phyloP scores from a whole-genome alignment of 2,113 vertebrate genomes.

The Microcebus ravelobensis region DNA sequence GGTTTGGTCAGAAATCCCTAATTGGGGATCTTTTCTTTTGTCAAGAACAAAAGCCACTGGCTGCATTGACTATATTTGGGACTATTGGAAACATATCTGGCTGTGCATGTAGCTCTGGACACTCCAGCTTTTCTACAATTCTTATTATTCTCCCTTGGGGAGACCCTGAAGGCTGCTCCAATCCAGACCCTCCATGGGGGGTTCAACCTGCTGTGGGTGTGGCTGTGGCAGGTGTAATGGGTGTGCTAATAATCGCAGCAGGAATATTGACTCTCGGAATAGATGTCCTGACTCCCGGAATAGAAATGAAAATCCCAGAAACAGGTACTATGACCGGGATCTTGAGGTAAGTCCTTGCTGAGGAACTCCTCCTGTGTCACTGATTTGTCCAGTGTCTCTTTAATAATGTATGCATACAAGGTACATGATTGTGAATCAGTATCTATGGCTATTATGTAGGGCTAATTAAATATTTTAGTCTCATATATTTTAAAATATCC shows the following conservation, averaged over 20 bases:
- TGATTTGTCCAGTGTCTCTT: not conserved
- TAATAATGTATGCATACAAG: not conserved
- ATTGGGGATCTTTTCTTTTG: not conserved
- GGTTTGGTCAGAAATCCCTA: not conserved
- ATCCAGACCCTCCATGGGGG: constrained; percentile 49
- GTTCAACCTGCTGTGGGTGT: constrained; percentile 72
- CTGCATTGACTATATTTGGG: not conserved
- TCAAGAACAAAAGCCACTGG: not conserved
- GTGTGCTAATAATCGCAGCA: constrained; percentile 57
- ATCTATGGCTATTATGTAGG: not conserved
- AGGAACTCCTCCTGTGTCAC: not conserved
- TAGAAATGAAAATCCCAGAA: constrained; percentile 62
- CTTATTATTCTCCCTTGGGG: not conserved
- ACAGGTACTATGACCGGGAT: constrained; percentile 43
- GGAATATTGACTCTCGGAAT: constrained; percentile 45
- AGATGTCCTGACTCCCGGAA: constrained; percentile 9
- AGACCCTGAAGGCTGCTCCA: not conserved
- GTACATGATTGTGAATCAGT: not conserved
- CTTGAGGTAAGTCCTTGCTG: constrained; percentile 68
- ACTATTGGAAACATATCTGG: not conserved
- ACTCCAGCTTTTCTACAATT: not conserved
- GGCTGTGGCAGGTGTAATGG: constrained; percentile 68
- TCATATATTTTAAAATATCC: not conserved
- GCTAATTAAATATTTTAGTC: not conserved
- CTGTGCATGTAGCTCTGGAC: not conserved